Evolutionary conservation across 2,888 invertebrate species (phyloP).

Genomic region (Eretmocerus hayati): DNA sequence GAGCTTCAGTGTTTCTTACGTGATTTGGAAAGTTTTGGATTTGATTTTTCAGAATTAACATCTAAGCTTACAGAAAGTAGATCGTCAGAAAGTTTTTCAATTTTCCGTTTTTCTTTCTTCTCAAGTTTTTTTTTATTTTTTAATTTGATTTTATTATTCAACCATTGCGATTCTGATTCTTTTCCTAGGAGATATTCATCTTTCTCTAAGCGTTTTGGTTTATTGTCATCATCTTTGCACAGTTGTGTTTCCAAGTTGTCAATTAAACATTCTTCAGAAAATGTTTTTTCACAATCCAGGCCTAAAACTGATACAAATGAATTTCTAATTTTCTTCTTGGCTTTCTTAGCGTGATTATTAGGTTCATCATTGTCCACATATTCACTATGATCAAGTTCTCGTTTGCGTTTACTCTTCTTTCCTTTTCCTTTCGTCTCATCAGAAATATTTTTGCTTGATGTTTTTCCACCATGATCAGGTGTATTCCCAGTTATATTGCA

Average conservation of each 20-base stretch:
- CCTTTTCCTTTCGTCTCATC: not conserved
- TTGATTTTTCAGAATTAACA: not conserved
- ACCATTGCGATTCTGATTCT: no score
- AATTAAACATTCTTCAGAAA: no score
- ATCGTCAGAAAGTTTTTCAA: constrained; percentile 10
- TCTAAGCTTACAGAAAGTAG: constrained; percentile 12
- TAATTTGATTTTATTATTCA: constrained; percentile 9
- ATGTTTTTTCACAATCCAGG: no score
- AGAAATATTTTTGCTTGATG: not conserved
- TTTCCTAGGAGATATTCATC: no score
- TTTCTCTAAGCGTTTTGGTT: no score
- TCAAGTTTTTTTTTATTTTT: constrained; percentile 7
- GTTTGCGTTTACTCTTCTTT: constrained; percentile 19
- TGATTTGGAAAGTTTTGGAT: not conserved
- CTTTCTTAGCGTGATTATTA: no score
- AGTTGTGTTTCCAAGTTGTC: no score
- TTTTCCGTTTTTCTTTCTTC: constrained; percentile 16
- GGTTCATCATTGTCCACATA: not conserved
- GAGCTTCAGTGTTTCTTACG: constrained; percentile 1
- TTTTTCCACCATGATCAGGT: not conserved
- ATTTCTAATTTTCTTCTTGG: no score
- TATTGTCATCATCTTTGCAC: no score
- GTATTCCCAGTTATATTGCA: constrained; percentile 25
- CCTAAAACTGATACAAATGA: no score
- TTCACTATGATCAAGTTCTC: no score